These are phyloP conservation scores for Heliocidaris tuberculata DNA, from an alignment of 35 echinoderm and acorn worm species.

Conservation along the genomic window DNA sequence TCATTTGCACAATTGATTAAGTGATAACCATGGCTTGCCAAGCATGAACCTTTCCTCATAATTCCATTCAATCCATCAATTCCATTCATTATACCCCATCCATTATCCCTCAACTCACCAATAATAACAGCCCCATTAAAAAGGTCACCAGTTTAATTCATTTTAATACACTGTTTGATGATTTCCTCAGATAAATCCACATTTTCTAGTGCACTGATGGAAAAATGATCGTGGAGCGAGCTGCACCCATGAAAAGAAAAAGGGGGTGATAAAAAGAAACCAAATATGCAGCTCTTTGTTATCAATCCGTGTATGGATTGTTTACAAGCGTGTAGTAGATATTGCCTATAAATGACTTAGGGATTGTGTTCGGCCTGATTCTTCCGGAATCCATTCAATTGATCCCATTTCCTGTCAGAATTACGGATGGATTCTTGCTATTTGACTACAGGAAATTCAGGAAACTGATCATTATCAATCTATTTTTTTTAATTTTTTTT, in stretches of 20 bases:
- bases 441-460: conserved; percentile 42
- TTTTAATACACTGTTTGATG: neutral
- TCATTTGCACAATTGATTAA: conserved; percentile 32
- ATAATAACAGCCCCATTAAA: conserved; percentile 33
- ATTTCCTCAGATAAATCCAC: conserved; percentile 19
- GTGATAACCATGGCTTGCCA: conserved; percentile 28
- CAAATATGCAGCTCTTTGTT: conserved; percentile 18
- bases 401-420: conserved; percentile 33
- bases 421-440: conserved; percentile 34
- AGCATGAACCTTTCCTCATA: conserved; percentile 10
- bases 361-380: conserved; percentile 25
- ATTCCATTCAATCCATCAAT: conserved; percentile 27
- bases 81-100: neutral
- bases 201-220: neutral
- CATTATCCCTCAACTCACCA: conserved; percentile 13
- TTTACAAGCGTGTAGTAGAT: conserved; percentile 32
- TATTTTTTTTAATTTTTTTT: conserved; percentile 37
- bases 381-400: conserved; percentile 39
- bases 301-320: conserved; percentile 26
- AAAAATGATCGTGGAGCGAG: conserved; percentile 8
- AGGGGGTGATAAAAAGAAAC: conserved; percentile 15
- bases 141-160: conserved; percentile 20
- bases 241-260: conserved; percentile 1
- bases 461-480: conserved; percentile 40
- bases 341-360: neutral